Percentiles rank a stretch among this genome's conserved stretches.
These are phyloP conservation scores for Gastracanthus pulcherrimus DNA, from an alignment of 2,888 invertebrate genomes.

Conservation along the genomic window DNA sequence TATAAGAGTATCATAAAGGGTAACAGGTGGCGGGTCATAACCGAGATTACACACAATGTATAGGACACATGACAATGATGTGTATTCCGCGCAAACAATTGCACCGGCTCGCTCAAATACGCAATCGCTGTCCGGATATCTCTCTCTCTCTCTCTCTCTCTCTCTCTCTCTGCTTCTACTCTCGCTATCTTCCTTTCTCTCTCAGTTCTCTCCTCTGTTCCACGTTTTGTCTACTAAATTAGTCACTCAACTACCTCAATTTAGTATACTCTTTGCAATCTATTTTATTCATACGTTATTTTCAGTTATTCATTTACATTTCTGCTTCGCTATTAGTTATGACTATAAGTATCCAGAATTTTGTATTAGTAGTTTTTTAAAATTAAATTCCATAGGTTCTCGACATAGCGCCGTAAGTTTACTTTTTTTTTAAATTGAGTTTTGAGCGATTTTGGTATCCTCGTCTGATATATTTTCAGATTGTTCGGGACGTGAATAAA, in stretches of 20 bases:
- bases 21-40: conserved; percentile 68
- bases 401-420: too few relatives aligned
- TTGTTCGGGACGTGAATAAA: too few relatives aligned
- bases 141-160: conserved; percentile 28
- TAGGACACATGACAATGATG: conserved; percentile 50
- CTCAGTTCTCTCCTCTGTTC: conserved; percentile 50
- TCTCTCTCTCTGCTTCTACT: conserved; percentile 44
- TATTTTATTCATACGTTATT: neutral
- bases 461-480: too few relatives aligned
- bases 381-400: too few relatives aligned
- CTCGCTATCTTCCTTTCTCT: conserved; percentile 21
- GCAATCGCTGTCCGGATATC: conserved; percentile 29
- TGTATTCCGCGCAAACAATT: conserved; percentile 55
- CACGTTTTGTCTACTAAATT: conserved; percentile 45
- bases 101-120: conserved; percentile 48
- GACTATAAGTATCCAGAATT: too few relatives aligned
- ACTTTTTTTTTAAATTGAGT: too few relatives aligned
- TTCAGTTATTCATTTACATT: neutral
- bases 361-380: too few relatives aligned
- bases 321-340: too few relatives aligned
- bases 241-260: conserved; percentile 31
- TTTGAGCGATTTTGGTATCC: too few relatives aligned
- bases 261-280: neutral
- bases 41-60: conserved; percentile 48
- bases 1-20: conserved; percentile 60